Conservation (phyloP, 1,140 invertebrate genomes). For the Eurosta solidaginis region DNA sequence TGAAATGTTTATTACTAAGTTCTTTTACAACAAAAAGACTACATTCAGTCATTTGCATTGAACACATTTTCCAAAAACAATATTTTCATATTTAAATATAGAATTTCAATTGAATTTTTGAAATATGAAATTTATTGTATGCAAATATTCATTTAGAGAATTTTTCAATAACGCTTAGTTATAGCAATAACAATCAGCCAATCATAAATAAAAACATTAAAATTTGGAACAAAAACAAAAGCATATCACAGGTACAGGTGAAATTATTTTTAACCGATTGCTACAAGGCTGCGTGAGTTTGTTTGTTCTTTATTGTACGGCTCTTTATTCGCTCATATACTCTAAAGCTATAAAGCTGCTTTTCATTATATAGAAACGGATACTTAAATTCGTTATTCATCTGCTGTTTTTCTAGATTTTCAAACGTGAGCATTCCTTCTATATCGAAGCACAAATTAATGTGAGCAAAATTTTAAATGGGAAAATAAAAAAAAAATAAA, state of each 20-base stretch:
- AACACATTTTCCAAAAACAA: background rate
- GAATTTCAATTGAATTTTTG: background rate
- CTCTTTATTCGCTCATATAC: no score
- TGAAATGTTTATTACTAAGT: no score
- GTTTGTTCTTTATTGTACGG: no score
- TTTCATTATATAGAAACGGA: no score
- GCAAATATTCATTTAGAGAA: background rate
- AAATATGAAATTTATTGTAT: background rate
- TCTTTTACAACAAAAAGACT: no score
- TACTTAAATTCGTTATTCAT: background rate
- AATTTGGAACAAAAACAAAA: background rate
- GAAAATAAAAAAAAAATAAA: background rate
- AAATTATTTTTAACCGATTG: constrained; percentile 8
- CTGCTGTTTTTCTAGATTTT: background rate
- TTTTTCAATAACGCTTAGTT: background rate
- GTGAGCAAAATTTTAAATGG: background rate
- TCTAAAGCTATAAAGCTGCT: background rate
- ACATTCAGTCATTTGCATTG: no score
- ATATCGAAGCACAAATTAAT: constrained; percentile 11
- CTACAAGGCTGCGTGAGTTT: background rate
- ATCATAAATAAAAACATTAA: constrained; percentile 1
- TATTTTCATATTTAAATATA: background rate
- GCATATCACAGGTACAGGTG: background rate
- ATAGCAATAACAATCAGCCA: background rate
- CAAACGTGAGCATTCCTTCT: background rate